Base-by-base conservation (phyloP, 92 coral and sea anemone species). In the Phymanthus crucifer region DNA sequence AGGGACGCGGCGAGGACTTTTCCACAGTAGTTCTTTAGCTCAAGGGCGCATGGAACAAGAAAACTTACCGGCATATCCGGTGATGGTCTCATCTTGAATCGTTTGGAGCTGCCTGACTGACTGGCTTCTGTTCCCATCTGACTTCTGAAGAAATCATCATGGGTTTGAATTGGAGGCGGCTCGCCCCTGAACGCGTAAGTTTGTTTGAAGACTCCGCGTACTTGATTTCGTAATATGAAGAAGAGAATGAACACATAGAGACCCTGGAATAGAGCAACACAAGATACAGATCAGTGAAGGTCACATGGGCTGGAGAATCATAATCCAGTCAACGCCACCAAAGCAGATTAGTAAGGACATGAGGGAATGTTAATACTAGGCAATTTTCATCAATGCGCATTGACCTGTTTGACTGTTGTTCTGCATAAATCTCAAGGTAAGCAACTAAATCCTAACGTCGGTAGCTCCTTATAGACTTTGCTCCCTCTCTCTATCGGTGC, bases 161-260 rank as follows among this genome's bases (percentile, higher is more conserved):
- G 99, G 31, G 94, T 83, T 19, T 89, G 88, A 32, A 93, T 93
- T 1, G 93, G 93, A 2, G 97, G 93, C 3, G 98, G 88, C 74
- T 88, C 85, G 76, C 90, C 88, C 35, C 91, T 91, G 66, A 93
- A 78, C 46, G 97, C 91, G 66, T 93, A 94, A 24, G 90, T 82
- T 50, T 45, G 81, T 76, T 94, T 94, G 73, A 90, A 95, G 64
- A 90, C 93, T 16, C 95, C 89, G 3, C 99, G 94, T 52, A 91
- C 90, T 88, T 95, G 99, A 77, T 95, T 95, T 35, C 99, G 97
- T 43, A 95, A 78, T 47, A 91, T 86, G 78, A 94, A 95, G 87
- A 84, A 95, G 80, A 94, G 86, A 76, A 95, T 91, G 66, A 95
- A 89, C 45, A 90, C 96, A 86, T 95, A 95, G 69, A 95, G 23